phyloP scores from a whole-genome alignment of 2,113 vertebrate species.

The Protobothrops flavoviridis region DNA sequence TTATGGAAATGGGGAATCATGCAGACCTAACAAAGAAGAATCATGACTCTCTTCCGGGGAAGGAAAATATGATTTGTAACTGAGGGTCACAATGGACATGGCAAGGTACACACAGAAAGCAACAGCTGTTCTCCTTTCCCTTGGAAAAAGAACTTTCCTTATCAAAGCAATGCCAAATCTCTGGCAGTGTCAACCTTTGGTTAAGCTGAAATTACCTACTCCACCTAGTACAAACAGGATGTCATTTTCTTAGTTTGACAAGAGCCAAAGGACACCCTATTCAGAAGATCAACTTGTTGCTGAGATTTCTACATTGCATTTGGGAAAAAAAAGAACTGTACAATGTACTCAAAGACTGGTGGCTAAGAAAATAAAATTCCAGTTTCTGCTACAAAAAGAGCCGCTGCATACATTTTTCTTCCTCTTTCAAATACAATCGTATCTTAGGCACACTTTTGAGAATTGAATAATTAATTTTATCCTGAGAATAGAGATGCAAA shows the following conservation, averaged over 20 bases:
- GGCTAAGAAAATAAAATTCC: background rate
- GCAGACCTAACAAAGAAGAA: background rate
- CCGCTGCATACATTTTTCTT: background rate
- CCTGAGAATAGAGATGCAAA: background rate
- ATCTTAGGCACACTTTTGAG: background rate
- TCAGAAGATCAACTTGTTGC: background rate
- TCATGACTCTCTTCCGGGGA: background rate
- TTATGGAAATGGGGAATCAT: background rate
- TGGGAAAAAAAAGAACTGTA: background rate
- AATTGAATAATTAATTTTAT: background rate
- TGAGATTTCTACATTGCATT: background rate
- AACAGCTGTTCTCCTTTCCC: background rate
- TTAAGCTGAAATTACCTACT: background rate
- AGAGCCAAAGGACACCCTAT: too few relatives aligned
- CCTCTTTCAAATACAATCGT: background rate
- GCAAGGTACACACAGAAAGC: background rate
- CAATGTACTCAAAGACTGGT: background rate
- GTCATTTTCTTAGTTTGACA: background rate
- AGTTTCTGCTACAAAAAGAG: background rate
- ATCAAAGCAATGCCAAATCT: background rate
- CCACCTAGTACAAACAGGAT: conserved; percentile 10
- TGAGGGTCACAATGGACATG: background rate
- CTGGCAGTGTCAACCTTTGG: background rate
- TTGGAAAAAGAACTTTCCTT: background rate
- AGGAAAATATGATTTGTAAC: background rate